Conservation (phyloP, 2,888 invertebrate species). For the Leptinotarsa haldemani region DNA sequence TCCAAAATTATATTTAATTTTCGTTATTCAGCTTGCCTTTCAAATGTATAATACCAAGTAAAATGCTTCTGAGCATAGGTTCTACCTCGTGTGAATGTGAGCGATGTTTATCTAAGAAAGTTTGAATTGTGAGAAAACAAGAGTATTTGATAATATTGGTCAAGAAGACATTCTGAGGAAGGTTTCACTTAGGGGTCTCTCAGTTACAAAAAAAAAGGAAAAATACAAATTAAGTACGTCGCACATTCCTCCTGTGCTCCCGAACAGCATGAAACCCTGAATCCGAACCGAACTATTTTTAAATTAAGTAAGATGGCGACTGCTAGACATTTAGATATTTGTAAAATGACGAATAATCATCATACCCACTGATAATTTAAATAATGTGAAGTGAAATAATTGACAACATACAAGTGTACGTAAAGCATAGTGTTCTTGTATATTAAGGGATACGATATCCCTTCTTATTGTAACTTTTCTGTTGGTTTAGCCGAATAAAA, state of each 20-base stretch:
- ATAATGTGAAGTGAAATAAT: slow-evolving; percentile 47
- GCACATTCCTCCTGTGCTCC: slow-evolving; percentile 21
- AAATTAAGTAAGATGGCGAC: slow-evolving; percentile 63
- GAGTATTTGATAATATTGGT: neutral
- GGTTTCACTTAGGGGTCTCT: neutral
- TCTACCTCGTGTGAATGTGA: too few species aligned
- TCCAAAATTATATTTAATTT: neutral
- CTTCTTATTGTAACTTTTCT: slow-evolving; percentile 38
- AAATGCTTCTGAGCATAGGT: too few species aligned
- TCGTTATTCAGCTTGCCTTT: too few species aligned
- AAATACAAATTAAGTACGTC: slow-evolving; percentile 6
- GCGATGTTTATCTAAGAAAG: too few species aligned
- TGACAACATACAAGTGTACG: slow-evolving; percentile 41
- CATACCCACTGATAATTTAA: slow-evolving; percentile 48
- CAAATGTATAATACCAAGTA: too few species aligned
- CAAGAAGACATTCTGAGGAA: neutral
- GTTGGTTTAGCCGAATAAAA: slow-evolving; percentile 49
- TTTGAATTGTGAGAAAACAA: too few species aligned
- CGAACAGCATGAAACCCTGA: slow-evolving; percentile 34
- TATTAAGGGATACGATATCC: slow-evolving; percentile 37
- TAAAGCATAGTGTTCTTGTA: slow-evolving; percentile 42
- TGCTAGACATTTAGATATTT: slow-evolving; percentile 53
- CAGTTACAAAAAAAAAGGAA: neutral
- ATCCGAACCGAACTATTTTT: slow-evolving; percentile 63
- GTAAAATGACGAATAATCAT: slow-evolving; percentile 53